Evolutionary conservation across 2,797 vertebrate genomes (phyloP).

Genomic region (Pampus argenteus): DNA sequence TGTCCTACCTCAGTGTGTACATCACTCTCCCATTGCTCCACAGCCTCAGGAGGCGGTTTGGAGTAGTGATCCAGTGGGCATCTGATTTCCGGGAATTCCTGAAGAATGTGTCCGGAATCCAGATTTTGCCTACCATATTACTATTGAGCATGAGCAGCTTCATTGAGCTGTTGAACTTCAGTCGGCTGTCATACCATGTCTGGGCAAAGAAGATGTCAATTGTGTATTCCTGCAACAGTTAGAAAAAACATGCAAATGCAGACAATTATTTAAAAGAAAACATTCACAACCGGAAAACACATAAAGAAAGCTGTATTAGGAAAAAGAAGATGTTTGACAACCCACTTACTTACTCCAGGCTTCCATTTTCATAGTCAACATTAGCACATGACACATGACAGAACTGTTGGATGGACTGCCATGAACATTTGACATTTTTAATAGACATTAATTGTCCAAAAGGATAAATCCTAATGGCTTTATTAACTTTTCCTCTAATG

Average conservation of each 20-base stretch:
- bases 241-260: not conserved
- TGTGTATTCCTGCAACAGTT: conserved; percentile 87
- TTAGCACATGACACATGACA: no score
- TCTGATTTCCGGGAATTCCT: conserved; percentile 96
- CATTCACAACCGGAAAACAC: no score
- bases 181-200: conserved; percentile 96
- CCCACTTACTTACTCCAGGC: no score
- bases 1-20: conserved; percentile 91
- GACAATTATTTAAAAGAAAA: not conserved
- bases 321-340: no score
- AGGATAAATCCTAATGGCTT: no score
- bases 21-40: conserved; percentile 95
- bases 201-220: conserved; percentile 99
- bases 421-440: no score
- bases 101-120: conserved; percentile 99
- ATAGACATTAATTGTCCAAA: no score
- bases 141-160: conserved; percentile 97
- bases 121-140: conserved; percentile 99
- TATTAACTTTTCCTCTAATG: no score
- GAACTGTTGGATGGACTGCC: no score
- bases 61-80: conserved; percentile 98
- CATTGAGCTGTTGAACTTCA: conserved; percentile 96
- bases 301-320: no score
- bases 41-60: conserved; percentile 93
- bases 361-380: no score